A percentile compares a stretch with the other conserved stretches of the same genome.
Conservation (phyloP, 2,888 invertebrate species). For the Ctenicera cuprea region DNA sequence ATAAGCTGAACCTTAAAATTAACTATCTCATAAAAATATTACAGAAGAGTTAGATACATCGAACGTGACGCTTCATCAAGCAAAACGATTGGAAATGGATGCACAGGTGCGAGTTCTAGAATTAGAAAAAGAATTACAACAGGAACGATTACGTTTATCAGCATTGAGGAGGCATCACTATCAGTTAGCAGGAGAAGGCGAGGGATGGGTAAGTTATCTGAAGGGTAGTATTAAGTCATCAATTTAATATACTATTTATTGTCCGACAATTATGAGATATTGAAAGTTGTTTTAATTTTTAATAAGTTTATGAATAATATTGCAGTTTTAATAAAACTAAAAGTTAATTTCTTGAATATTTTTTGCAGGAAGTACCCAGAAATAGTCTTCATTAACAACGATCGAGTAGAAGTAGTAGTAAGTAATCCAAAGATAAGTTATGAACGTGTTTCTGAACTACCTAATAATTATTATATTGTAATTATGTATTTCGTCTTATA, state of each 20-base stretch:
- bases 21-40: not conserved
- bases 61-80: slow-evolving; percentile 92
- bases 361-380: slow-evolving; percentile 19
- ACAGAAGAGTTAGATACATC: slow-evolving; percentile 91
- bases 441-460: slow-evolving; percentile 30
- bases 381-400: slow-evolving; percentile 38
- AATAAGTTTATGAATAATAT: no score
- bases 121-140: slow-evolving; percentile 92
- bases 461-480: slow-evolving; percentile 39
- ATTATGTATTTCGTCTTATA: slow-evolving; percentile 28
- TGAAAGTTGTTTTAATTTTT: no score
- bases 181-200: slow-evolving; percentile 83
- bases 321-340: not conserved
- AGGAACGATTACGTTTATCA: slow-evolving; percentile 89
- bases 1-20: no score
- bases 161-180: slow-evolving; percentile 95
- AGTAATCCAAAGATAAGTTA: slow-evolving; percentile 38
- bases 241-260: no score
- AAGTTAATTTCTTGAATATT: not conserved
- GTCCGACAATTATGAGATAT: no score
- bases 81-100: slow-evolving; percentile 98
- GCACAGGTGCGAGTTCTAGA: slow-evolving; percentile 96
- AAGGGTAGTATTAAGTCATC: no score
- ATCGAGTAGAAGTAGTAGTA: slow-evolving; percentile 10
- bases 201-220: slow-evolving; percentile 66